phyloP scores from a whole-genome alignment of 35 echinoderm and acorn worm genomes.

The Diadema setosum region DNA sequence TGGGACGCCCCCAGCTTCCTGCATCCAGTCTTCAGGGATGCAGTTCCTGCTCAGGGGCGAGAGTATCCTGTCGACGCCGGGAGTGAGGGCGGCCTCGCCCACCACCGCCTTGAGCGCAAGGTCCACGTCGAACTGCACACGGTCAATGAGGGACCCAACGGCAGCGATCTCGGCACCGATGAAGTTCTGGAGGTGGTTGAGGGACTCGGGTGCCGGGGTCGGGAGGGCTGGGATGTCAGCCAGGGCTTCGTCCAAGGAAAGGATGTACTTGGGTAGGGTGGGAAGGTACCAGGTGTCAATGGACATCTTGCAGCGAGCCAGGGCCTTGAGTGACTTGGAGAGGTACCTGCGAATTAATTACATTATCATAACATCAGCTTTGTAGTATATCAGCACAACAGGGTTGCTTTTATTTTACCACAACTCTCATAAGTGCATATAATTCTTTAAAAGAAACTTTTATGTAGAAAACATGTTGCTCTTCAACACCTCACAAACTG shows the following conservation, averaged over 20 bases:
- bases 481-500: no score
- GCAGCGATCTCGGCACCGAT: conserved; percentile 36
- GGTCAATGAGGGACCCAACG: neutral
- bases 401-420: neutral
- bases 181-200: conserved; percentile 81
- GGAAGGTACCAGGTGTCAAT: neutral
- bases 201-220: conserved; percentile 21
- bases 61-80: conserved; percentile 14
- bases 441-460: neutral
- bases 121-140: conserved; percentile 50
- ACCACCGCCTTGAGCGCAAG: conserved; percentile 34
- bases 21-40: conserved; percentile 52
- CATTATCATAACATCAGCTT: neutral
- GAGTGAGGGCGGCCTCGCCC: conserved; percentile 42
- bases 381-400: neutral
- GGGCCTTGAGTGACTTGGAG: neutral
- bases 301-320: neutral
- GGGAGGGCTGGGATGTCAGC: neutral
- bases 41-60: conserved; percentile 3
- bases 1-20: neutral
- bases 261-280: neutral
- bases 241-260: neutral
- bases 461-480: neutral
- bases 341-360: conserved; percentile 18
- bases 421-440: neutral